Percentiles rank a stretch among this genome's conserved stretches.
Conservation (phyloP, 2,797 vertebrate species). For the Coreius guichenoti region DNA sequence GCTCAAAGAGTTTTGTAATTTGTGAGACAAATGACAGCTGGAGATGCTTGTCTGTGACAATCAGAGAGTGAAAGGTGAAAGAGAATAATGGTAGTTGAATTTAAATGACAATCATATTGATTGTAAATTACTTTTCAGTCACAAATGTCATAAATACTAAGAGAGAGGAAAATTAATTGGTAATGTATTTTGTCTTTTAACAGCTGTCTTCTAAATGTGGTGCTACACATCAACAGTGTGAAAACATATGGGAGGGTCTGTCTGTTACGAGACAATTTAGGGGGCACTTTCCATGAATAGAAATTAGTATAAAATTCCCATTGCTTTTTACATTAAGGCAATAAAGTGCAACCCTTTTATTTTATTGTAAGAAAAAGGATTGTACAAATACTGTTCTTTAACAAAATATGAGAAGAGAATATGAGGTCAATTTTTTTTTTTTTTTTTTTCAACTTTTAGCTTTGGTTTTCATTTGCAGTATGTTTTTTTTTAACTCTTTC, state of each 20-base stretch:
- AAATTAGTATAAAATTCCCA: not conserved
- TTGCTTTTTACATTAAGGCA: not conserved
- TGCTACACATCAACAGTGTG: not conserved
- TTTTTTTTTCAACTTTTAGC: not conserved
- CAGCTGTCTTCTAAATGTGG: conserved; percentile 12
- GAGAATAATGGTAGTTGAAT: conserved; percentile 2
- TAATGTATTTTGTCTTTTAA: not conserved
- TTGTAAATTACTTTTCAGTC: conserved; percentile 20
- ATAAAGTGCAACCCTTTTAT: not conserved
- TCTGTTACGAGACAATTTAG: conserved; percentile 5
- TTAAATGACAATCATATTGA: conserved; percentile 20
- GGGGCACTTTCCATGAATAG: not conserved
- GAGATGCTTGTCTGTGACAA: not conserved
- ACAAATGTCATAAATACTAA: not conserved
- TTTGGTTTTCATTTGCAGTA: not conserved
- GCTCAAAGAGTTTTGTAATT: not conserved
- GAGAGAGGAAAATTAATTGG: not conserved
- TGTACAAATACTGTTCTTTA: not conserved
- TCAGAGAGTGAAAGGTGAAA: not conserved
- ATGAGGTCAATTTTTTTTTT: not conserved
- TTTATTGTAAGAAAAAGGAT: not conserved
- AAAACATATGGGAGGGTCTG: conserved; percentile 2
- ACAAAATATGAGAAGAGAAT: not conserved
- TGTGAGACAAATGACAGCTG: not conserved
- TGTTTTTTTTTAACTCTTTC: not conserved